A percentile compares a stretch with the other conserved stretches of the same genome.
Evolutionary conservation across 2,797 vertebrate genomes (phyloP).

Genomic region (Eulemur coronatus): DNA sequence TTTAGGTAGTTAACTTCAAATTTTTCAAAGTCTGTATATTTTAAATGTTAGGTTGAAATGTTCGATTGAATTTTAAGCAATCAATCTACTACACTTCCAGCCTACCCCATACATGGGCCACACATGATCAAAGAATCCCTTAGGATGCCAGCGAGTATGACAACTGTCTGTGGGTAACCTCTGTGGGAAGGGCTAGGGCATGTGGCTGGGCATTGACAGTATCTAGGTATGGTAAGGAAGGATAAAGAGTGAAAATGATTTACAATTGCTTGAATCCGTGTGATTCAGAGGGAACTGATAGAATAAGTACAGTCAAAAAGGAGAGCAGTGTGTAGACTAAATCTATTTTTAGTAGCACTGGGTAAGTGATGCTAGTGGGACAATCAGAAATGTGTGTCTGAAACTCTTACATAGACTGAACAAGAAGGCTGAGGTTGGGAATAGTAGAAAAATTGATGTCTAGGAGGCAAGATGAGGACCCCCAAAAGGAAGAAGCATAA

Average conservation of each 20-base stretch:
- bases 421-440: not conserved
- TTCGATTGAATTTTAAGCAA: not conserved
- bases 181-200: accelerated
- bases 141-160: not conserved
- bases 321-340: not conserved
- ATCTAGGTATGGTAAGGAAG: not conserved
- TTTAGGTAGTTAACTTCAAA: not conserved
- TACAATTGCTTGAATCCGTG: not conserved
- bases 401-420: not conserved
- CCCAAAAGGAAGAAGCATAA: not conserved
- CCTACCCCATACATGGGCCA: not conserved
- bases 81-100: not conserved
- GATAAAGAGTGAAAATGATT: not conserved
- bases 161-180: not conserved
- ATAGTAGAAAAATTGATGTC: not conserved
- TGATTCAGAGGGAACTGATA: not conserved
- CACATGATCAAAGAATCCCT: not conserved
- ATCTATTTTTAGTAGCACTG: not conserved
- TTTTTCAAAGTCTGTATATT: not conserved
- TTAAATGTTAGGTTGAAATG: not conserved
- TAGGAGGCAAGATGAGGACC: not conserved
- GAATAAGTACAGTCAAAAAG: not conserved
- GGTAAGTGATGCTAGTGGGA: not conserved
- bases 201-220: not conserved
- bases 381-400: not conserved